phyloP scores from a whole-genome alignment of 2,113 vertebrate species.

The Tragelaphus imberbis region DNA sequence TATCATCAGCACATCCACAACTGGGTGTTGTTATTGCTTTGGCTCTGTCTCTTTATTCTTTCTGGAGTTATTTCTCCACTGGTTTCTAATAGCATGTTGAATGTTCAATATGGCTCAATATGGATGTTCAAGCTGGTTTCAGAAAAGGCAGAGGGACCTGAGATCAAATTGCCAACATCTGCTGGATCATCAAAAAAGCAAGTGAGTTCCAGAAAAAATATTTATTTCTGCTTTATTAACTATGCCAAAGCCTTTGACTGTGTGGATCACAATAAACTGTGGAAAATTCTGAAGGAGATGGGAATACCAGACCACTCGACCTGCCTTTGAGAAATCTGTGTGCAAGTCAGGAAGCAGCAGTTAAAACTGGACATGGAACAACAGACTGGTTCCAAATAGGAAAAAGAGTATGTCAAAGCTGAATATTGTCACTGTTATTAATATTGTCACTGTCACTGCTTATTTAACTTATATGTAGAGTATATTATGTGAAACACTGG shows the following conservation, averaged over 20 bases:
- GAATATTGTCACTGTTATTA: neutral
- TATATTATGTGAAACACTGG: neutral
- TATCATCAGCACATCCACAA: neutral
- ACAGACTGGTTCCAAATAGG: neutral
- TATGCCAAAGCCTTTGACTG: neutral
- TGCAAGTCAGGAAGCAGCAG: neutral
- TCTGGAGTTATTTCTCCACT: neutral
- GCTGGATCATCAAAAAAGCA: fast-evolving
- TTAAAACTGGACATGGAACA: neutral
- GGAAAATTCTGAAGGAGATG: neutral
- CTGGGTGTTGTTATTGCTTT: neutral
- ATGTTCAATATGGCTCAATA: neutral
- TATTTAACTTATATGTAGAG: neutral
- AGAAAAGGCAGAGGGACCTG: neutral
- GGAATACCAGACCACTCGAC: neutral
- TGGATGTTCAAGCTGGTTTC: neutral
- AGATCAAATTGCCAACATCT: neutral
- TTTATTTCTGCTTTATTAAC: neutral
- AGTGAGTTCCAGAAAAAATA: neutral
- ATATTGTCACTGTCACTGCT: neutral
- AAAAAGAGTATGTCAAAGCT: neutral
- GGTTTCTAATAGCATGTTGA: neutral
- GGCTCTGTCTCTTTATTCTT: neutral
- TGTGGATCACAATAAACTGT: neutral
- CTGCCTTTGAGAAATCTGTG: neutral